Percentiles rank a stretch among this genome's conserved stretches.
Conservation (phyloP, 2,888 invertebrate species). For the Isoperla grammatica region DNA sequence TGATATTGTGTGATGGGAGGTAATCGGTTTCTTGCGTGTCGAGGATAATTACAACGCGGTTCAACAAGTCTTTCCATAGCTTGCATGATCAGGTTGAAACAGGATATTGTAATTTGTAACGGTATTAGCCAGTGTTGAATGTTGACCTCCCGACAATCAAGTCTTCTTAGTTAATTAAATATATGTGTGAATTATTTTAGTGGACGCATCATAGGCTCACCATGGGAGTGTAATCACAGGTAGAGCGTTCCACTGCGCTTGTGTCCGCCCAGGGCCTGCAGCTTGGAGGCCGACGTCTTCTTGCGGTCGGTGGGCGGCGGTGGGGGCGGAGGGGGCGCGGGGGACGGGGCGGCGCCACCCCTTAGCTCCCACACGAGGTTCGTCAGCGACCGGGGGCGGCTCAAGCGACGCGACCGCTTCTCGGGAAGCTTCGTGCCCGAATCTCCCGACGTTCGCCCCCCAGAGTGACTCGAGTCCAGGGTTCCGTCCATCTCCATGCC, state of each 20-base stretch:
- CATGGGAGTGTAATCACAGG: conserved; percentile 41
- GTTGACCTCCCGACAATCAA: too few relatives aligned
- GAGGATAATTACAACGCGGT: background rate
- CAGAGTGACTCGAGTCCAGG: conserved; percentile 84
- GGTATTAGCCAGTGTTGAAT: background rate
- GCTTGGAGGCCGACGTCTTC: conserved; percentile 48
- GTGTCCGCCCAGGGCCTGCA: conserved; percentile 50
- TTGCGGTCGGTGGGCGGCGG: conserved; percentile 46
- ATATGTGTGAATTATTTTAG: background rate
- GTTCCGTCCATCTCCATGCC: conserved; percentile 63
- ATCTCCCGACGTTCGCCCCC: conserved; percentile 79
- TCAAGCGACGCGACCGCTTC: conserved; percentile 68
- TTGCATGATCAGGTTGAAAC: conserved; percentile 8
- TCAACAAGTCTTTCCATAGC: conserved; percentile 4
- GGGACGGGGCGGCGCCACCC: conserved; percentile 36
- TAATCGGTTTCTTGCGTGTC: too few relatives aligned
- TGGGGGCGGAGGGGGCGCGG: conserved; percentile 44
- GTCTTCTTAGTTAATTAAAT: too few relatives aligned
- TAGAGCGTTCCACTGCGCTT: conserved; percentile 55
- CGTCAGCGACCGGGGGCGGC: conserved; percentile 78
- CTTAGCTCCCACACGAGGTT: conserved; percentile 76
- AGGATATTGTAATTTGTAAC: conserved; percentile 14
- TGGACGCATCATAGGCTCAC: background rate
- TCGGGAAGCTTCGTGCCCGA: conserved; percentile 77
- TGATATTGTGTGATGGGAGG: too few relatives aligned